phyloP scores from a whole-genome alignment of 2,888 invertebrate species.

The Sicus ferrugineus region DNA sequence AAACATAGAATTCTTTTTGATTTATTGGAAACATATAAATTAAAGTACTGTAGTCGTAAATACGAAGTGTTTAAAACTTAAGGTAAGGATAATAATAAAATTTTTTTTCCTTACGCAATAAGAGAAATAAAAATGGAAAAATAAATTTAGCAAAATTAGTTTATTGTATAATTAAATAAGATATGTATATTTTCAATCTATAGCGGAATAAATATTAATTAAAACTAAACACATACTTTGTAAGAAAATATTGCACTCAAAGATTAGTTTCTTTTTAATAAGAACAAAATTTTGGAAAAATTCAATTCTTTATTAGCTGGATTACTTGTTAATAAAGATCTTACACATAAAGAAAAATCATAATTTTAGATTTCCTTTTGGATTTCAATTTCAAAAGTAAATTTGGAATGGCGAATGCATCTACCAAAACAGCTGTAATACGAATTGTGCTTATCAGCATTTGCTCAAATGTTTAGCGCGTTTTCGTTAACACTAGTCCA shows the following conservation, averaged over 20 bases:
- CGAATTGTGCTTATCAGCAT: too few relatives aligned
- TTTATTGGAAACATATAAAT: too few relatives aligned
- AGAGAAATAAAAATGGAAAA: background rate
- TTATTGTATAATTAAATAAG: conserved; percentile 14
- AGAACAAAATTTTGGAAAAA: conserved; percentile 11
- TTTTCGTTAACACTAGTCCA: background rate
- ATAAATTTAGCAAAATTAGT: conserved; percentile 14
- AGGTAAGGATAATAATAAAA: too few relatives aligned
- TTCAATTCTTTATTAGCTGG: conserved; percentile 9
- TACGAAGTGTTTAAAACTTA: conserved; percentile 12
- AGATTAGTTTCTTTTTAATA: background rate
- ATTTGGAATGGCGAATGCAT: conserved; percentile 21
- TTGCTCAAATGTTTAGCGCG: too few relatives aligned
- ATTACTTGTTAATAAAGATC: background rate
- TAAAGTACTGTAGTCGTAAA: background rate
- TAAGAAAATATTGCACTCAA: conserved; percentile 24
- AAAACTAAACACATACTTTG: conserved; percentile 15
- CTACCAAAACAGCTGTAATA: too few relatives aligned
- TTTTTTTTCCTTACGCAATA: background rate
- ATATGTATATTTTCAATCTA: conserved; percentile 20
- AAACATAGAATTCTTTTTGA: too few relatives aligned
- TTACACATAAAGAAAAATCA: background rate
- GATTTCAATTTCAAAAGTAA: conserved; percentile 8
- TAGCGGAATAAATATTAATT: conserved; percentile 13
- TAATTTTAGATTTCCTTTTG: background rate